Evolutionary conservation across 37 sponge, comb jelly and placozoan species (phyloP).

Genomic region (Aplysina aerophoba): DNA sequence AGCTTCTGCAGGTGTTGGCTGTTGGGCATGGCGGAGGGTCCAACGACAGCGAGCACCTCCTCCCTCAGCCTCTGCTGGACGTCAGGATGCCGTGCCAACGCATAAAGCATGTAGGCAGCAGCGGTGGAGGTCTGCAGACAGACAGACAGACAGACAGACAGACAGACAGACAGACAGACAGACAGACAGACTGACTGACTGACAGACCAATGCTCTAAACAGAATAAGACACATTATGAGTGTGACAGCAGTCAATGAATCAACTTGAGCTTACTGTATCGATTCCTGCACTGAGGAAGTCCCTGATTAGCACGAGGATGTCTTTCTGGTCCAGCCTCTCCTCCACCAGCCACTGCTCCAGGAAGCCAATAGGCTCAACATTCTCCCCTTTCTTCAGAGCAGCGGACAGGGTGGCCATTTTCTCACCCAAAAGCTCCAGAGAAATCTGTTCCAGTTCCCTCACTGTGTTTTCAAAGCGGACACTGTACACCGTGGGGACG

Average conservation of each 20-base stretch:
- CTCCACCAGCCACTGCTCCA: constrained; percentile 16
- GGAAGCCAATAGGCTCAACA: constrained; percentile 5
- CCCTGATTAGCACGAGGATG: neutral
- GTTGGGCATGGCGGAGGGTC: neutral
- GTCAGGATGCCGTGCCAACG: neutral
- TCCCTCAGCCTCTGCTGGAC: constrained; percentile 22
- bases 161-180: constrained; percentile 26
- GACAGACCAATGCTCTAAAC: no score
- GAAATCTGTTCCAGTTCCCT: constrained; percentile 1
- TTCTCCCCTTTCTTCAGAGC: neutral
- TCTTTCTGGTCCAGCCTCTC: neutral
- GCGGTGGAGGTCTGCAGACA: neutral
- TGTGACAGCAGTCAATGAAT: no score
- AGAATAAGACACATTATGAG: no score
- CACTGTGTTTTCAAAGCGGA: constrained; percentile 6
- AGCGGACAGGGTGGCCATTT: neutral
- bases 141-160: constrained; percentile 22
- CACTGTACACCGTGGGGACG: neutral
- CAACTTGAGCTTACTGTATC: constrained; percentile 6
- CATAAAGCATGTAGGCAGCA: neutral
- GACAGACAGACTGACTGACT: constrained; percentile 11
- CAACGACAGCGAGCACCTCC: constrained; percentile 21
- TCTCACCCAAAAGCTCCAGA: neutral
- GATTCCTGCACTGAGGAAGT: constrained; percentile 14
- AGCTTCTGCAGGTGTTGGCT: constrained; percentile 1